Percentiles rank a stretch among this genome's conserved stretches.
Evolutionary conservation across 2,113 vertebrate species (phyloP).

Genomic region (Takifugu bimaculatus): DNA sequence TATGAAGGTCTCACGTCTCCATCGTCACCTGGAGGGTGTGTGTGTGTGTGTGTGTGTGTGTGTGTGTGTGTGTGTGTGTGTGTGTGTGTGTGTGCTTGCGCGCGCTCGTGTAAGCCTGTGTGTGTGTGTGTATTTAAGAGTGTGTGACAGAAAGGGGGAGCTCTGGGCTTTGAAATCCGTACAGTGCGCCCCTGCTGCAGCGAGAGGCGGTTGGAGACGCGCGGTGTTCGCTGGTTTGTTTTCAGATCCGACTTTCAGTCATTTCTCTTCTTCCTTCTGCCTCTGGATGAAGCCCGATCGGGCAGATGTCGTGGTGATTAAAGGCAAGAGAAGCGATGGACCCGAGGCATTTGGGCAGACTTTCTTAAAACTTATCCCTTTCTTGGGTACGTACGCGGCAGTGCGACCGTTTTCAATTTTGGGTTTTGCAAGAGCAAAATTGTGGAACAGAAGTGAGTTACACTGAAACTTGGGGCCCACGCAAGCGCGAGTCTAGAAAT

Average conservation of each 20-base stretch:
- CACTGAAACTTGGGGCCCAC: constrained; percentile 60
- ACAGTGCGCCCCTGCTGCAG: constrained; percentile 35
- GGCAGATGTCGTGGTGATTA: constrained; percentile 33
- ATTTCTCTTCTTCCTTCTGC: constrained; percentile 16
- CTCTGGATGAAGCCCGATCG: constrained; percentile 58
- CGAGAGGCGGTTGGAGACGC: constrained; percentile 48
- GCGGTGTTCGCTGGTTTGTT: constrained; percentile 38
- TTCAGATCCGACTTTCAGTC: constrained; percentile 47
- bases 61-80: not conserved
- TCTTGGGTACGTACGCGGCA: constrained; percentile 50
- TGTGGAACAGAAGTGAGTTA: constrained; percentile 2
- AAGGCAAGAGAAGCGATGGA: constrained; percentile 39
- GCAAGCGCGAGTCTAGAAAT: constrained; percentile 51
- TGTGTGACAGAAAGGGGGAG: constrained; percentile 68
- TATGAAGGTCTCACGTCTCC: constrained; percentile 17
- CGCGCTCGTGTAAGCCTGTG: too few relatives aligned
- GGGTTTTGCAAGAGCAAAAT: not conserved
- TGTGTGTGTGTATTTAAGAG: not conserved
- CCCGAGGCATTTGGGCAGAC: constrained; percentile 25
- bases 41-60: not conserved
- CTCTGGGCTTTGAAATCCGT: constrained; percentile 64
- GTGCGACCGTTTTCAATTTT: not conserved
- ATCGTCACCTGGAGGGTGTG: constrained; percentile 1
- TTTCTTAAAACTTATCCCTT: constrained; percentile 46
- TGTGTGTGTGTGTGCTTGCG: not conserved